Evolutionary conservation across 2,797 vertebrate species (phyloP), one percentile per base, ranked within the genome.

Genomic region (Benthosema pterotum): DNA sequence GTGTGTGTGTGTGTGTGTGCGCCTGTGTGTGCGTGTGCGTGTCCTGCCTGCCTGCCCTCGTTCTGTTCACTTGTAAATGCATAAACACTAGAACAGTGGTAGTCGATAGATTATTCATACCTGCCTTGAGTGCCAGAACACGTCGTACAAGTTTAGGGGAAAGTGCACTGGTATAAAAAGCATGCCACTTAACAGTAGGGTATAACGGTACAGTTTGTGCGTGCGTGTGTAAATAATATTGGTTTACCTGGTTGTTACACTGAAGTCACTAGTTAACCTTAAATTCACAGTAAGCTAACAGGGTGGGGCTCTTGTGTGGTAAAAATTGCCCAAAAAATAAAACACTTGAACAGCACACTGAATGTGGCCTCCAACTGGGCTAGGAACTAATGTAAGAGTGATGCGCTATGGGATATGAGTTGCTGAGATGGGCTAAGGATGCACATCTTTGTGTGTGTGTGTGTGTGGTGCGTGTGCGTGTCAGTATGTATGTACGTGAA

Each of bases 281-380:
- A 90, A 89, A 82, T 77, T 85, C 88, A 87, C 87, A 85, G 87
- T 84, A 88, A 88, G 85, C 88, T 83, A 90, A 89, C 87, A 88
- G 89, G 87, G 87, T 88, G 85, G 87, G 87, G 83, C 77, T 83
- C 42, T n/a, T 64, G 77, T 71, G 78, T 80, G 71, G 71, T 53
- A 74, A 75, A 84, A n/a, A n/a, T n/a, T 72, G 82, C 88, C 89
- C 69, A 69, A 71, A 75, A 58, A 61, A 71, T 74, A 58, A 61
- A 79, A 80, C 83, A 88, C 90, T 90, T 90, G 88, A 90, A 90
- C 87, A 91, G 90, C 90, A 91, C 88, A 88, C 69, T 88, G 88
- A 91, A 89, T 91, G 90, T 91, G 87, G 74, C 82, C 81, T 82
- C 75, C 60, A 22, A 74, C 64, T 61, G 16, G 80, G 82, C 80